These are phyloP conservation scores for Maniola jurtina DNA, from an alignment of 1,140 invertebrate species.

Conservation along the genomic window DNA sequence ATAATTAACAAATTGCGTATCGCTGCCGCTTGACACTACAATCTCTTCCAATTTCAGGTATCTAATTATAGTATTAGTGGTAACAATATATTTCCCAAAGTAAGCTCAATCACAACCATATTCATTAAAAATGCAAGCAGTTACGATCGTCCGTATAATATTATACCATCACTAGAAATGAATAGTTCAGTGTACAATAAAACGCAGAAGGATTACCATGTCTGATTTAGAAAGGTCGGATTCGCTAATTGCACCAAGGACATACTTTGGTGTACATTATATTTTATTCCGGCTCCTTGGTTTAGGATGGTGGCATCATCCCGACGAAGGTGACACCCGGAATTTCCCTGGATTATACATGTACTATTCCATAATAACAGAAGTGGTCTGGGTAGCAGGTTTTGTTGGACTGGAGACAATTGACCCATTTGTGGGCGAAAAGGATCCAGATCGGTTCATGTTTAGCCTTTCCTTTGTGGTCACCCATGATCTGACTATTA, in stretches of 20 bases:
- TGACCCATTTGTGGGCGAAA: conserved; percentile 68
- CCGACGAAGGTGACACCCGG: conserved; percentile 53
- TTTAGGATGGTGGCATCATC: conserved; percentile 72
- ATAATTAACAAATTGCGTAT: background rate
- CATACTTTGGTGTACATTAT: conserved; percentile 61
- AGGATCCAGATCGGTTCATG: conserved; percentile 69
- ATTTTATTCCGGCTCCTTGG: conserved; percentile 57
- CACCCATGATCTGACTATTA: conserved; percentile 67
- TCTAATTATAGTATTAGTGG: background rate
- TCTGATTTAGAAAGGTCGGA: conserved; percentile 12
- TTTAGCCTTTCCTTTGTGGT: conserved; percentile 71
- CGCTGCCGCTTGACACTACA: background rate
- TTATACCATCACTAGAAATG: background rate
- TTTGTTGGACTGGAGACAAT: conserved; percentile 72
- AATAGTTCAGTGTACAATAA: background rate
- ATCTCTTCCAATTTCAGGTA: background rate
- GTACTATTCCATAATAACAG: conserved; percentile 62
- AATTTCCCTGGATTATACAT: conserved; percentile 64
- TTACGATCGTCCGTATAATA: background rate
- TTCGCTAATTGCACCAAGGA: conserved; percentile 32
- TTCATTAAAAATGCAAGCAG: background rate
- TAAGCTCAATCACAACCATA: conserved; percentile 2
- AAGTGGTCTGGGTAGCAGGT: conserved; percentile 63
- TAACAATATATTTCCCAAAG: background rate
- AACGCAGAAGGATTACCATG: conserved; percentile 11